Evolutionary conservation across 2,797 vertebrate genomes (phyloP), one percentile per base, ranked within the genome.

Genomic region (Coreius guichenoti): DNA sequence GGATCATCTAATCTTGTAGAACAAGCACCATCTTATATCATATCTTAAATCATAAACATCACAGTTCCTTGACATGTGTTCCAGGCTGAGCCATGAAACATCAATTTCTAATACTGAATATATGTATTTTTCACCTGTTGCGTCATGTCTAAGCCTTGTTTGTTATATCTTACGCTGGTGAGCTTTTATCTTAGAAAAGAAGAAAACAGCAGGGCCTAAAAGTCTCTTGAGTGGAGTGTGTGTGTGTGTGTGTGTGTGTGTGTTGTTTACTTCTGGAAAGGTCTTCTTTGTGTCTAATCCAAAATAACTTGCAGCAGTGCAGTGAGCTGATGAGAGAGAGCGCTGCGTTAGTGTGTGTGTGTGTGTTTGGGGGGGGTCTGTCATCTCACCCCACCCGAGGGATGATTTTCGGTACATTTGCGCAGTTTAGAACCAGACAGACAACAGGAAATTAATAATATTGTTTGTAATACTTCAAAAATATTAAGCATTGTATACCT

Each of bases 241-340:
- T 49, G 69, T 69, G 61, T 69, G n/a, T 69, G 63, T 69, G 67
- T 73, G 49, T 84, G 49, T 65, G 68, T 83, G 65, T 47, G 43
- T 72, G 26, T 36, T 68, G 26, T 76, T 74, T 67, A 73, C 68
- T 73, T 43, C 65, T 78, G 86, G 26, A 70, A 78, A 72, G 51
- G 14, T 68, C 39, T 58, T 75, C 49, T 70, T 84, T 56, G 74
- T 83, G 47, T 79, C 47, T 78, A 61, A 84, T 70, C 63, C 65
- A 84, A 84, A 84, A 84, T 84, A 69, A 78, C 75, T 54, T 79
- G 74, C 83, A 65, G 68, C 75, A 43, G 69, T 84, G 19, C 36
- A 61, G 17, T 70, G 73, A 83, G 61, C 63, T 54, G 82, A 77
- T 68, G 74, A 78, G 72, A 69, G 63, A 21, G 23, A 79, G 23